Evolutionary conservation across 2,888 invertebrate genomes (phyloP).

Genomic region (Meganola albula): DNA sequence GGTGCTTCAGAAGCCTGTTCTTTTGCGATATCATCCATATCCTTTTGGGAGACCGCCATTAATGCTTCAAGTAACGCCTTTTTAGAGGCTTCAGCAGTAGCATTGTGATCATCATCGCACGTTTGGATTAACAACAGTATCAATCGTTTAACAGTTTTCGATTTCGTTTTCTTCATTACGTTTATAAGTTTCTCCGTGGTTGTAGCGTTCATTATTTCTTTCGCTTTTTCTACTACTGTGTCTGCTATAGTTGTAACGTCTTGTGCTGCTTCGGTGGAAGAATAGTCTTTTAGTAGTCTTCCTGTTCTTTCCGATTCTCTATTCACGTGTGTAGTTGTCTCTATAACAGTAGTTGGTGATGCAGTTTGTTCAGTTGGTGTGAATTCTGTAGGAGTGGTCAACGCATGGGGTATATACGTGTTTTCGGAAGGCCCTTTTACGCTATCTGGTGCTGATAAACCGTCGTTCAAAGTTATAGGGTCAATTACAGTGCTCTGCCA

Average conservation of each 20-base stretch:
- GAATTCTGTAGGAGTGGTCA: slow-evolving; percentile 45
- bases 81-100: slow-evolving; percentile 83
- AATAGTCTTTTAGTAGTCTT: slow-evolving; percentile 51
- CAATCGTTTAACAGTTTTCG: slow-evolving; percentile 84
- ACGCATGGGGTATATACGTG: slow-evolving; percentile 43
- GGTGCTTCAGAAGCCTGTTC: slow-evolving; percentile 42
- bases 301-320: slow-evolving; percentile 51
- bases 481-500: slow-evolving; percentile 85
- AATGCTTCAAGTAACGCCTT: slow-evolving; percentile 82
- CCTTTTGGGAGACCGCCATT: slow-evolving; percentile 79
- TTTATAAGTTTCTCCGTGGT: slow-evolving; percentile 85
- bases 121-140: slow-evolving; percentile 87
- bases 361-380: slow-evolving; percentile 48
- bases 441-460: slow-evolving; percentile 58
- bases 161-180: slow-evolving; percentile 89
- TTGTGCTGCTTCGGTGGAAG: slow-evolving; percentile 74
- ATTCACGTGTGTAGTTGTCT: slow-evolving; percentile 41
- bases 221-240: slow-evolving; percentile 82
- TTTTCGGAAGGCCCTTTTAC: slow-evolving; percentile 41
- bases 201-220: slow-evolving; percentile 86
- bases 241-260: slow-evolving; percentile 80
- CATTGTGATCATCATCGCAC: slow-evolving; percentile 84
- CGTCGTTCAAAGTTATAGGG: slow-evolving; percentile 84
- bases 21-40: slow-evolving; percentile 69
- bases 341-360: slow-evolving; percentile 48